Evolutionary conservation across 2,888 invertebrate genomes (phyloP).

Genomic region (Dynastes tityus): DNA sequence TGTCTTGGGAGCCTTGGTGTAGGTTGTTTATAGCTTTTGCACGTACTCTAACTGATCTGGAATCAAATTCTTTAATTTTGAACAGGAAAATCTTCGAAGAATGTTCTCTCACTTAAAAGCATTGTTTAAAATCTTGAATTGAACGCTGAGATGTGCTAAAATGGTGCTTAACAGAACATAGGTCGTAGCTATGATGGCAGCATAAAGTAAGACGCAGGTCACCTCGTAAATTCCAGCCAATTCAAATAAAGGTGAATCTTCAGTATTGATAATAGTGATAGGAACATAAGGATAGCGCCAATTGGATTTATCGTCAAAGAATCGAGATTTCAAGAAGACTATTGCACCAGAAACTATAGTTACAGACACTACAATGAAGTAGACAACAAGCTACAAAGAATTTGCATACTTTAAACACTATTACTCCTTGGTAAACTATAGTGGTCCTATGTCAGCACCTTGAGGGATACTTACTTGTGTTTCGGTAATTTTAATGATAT

Average conservation of each 20-base stretch:
- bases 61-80: not conserved
- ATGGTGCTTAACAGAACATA: constrained; percentile 50
- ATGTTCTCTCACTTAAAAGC: constrained; percentile 48
- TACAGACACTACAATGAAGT: constrained; percentile 49
- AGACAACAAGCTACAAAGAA: constrained; percentile 47
- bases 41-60: constrained; percentile 22
- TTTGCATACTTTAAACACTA: too few species aligned
- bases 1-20: not conserved
- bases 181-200: constrained; percentile 52
- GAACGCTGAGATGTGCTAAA: constrained; percentile 55
- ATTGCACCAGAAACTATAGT: constrained; percentile 50
- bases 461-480: constrained; percentile 42
- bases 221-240: constrained; percentile 51
- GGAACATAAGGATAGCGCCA: constrained; percentile 52
- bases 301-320: constrained; percentile 42
- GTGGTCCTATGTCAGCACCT: not conserved
- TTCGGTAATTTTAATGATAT: constrained; percentile 49
- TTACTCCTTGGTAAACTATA: not conserved
- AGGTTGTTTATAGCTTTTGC: not conserved
- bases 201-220: constrained; percentile 45
- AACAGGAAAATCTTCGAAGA: not conserved
- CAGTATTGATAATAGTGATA: constrained; percentile 50
- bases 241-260: constrained; percentile 48
- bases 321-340: constrained; percentile 43
- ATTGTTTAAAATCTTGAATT: constrained; percentile 54